Evolutionary conservation across 2,113 vertebrate genomes (phyloP), one percentile per base, ranked within the genome.

Genomic region (Melozone crissalis): DNA sequence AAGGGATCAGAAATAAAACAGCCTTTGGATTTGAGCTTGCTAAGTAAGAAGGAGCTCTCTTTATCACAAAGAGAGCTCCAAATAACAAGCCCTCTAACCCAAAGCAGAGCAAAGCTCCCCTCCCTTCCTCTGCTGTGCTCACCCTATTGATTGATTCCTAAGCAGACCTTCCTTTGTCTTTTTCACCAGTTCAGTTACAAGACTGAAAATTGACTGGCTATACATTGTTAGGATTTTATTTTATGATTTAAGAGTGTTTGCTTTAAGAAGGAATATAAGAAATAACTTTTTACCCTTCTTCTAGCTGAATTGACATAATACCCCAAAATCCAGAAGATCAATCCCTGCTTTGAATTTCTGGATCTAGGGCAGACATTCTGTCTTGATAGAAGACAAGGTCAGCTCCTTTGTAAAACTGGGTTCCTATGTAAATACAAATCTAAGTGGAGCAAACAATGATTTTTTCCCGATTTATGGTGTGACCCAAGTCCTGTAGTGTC

Each of bases 341-440:
- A 66, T 68, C n/a, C 61, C 39, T 75, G 28, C 88, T 96, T 92
- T 93, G 78, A 90, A 77, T 55, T 86, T 79, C 39, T 73, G 47
- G 44, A 62, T 91, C 59, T 89, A 71, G 75, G 88, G 49, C 61
- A 88, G 84, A 78, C 26, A 7, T 93, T 76, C 78, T 82, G 57
- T 92, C 89, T 90, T 91, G 30, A 11, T 1, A 28, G 76, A 73
- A 94, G 89, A 86, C 85, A 96, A 96, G 91, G 95, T 95, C 95
- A 86, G n/a, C 49, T 92, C 68, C 83, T 82, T 63, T 88, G 24
- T 52, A 65, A 89, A 94, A 90, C 26, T 69, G 76, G 67, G 55
- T 66, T 92, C 49, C 37, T 59, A 92, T 93, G 84, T 94, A 97
- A 96, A 96, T 96, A 92, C 89, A 96, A 91, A 93, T 76, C 61